Percentiles rank a stretch among this genome's conserved stretches.
phyloP scores from a whole-genome alignment of 2,797 vertebrate species.

The Xiphorhynchus erythropygius region DNA sequence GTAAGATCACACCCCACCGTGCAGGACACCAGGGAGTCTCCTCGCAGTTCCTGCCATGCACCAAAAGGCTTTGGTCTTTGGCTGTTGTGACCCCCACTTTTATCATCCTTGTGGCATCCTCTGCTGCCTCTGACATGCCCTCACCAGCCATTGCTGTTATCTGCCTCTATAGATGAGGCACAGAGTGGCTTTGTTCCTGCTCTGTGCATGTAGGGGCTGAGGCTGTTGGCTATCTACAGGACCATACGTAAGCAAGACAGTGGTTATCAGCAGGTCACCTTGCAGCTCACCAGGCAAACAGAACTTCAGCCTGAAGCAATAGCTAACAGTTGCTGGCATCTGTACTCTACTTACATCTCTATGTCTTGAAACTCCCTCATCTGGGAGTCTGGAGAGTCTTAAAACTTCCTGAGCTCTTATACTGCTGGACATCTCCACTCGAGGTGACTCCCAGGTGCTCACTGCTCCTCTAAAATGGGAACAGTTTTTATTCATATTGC shows the following conservation, averaged over 20 bases:
- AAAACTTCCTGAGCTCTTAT: not conserved
- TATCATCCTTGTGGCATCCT: not conserved
- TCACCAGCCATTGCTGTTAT: not conserved
- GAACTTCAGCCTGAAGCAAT: not conserved
- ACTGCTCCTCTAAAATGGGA: not conserved
- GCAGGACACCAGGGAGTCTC: not conserved
- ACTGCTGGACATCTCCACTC: not conserved
- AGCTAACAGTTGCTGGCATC: not conserved
- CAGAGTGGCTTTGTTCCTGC: not conserved
- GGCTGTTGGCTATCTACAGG: not conserved
- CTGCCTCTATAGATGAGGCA: not conserved
- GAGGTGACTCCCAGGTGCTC: not conserved
- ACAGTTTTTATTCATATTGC: not conserved
- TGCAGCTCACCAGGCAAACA: not conserved
- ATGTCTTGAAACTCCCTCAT: not conserved
- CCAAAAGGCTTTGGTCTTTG: not conserved
- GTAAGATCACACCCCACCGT: fast-evolving
- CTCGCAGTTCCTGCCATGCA: not conserved
- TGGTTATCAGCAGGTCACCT: not conserved
- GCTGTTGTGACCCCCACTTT: not conserved
- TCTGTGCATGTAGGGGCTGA: fast-evolving
- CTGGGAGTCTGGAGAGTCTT: not conserved
- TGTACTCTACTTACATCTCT: not conserved
- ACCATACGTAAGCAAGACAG: not conserved
- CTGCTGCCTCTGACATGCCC: not conserved